A percentile compares a stretch with the other conserved stretches of the same genome.
Evolutionary conservation across 2,113 vertebrate genomes (phyloP).

Genomic region (Plecturocebus donacophilus): DNA sequence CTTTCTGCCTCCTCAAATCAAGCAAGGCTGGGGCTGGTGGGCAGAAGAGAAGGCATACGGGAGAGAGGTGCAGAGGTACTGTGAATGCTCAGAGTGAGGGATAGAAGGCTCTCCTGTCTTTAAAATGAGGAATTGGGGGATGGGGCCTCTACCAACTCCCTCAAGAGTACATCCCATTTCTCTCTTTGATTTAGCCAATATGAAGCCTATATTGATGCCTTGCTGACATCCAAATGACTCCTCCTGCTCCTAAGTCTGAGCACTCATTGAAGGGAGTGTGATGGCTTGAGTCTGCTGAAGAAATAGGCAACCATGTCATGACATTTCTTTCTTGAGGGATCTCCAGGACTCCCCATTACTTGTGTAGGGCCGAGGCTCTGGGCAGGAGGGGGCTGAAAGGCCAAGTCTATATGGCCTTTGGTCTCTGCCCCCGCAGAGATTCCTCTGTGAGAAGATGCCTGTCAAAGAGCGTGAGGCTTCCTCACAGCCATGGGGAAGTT

Average conservation of each 20-base stretch:
- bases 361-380: not conserved
- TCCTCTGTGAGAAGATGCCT: not conserved
- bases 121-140: not conserved
- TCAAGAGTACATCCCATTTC: not conserved
- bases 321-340: no score
- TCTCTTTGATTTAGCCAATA: not conserved
- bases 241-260: not conserved
- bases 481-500: not conserved
- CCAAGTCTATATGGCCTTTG: not conserved
- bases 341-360: not conserved
- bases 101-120: not conserved
- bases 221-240: not conserved
- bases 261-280: not conserved
- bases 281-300: not conserved
- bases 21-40: not conserved
- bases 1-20: not conserved
- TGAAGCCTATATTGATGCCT: not conserved
- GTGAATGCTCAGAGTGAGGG: not conserved
- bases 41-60: not conserved
- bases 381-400: not conserved
- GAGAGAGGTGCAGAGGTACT: not conserved
- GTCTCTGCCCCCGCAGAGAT: not conserved
- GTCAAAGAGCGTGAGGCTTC: not conserved
- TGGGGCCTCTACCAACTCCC: not conserved
- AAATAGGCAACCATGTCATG: not conserved